Percentiles rank a stretch among this genome's conserved stretches.
Conservation (phyloP, 2,113 vertebrate genomes). For the Suricata suricatta region DNA sequence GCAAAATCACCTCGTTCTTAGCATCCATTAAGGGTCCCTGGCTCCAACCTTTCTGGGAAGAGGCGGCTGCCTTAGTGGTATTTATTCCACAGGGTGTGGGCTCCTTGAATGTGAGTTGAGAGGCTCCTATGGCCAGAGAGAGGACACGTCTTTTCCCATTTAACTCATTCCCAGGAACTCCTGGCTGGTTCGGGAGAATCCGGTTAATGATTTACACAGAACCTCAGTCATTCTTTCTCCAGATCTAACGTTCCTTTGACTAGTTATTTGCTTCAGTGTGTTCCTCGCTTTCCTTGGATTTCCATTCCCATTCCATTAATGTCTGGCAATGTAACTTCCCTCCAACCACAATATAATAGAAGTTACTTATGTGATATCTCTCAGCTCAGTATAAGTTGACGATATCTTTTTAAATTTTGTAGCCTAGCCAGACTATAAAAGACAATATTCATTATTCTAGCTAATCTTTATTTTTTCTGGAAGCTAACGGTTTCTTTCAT, state of each 20-base stretch:
- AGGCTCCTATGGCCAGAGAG: accelerated
- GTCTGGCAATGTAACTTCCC: background rate
- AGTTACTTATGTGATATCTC: background rate
- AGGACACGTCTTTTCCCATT: background rate
- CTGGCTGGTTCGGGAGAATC: background rate
- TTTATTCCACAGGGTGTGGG: background rate
- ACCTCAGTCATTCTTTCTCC: accelerated
- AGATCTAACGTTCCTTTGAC: background rate
- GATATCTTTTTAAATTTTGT: background rate
- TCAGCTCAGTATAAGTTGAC: background rate
- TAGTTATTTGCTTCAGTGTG: too few relatives aligned
- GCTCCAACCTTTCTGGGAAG: background rate
- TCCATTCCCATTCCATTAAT: background rate
- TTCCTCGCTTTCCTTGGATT: background rate
- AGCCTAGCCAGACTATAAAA: background rate
- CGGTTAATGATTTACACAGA: background rate
- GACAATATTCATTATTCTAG: background rate
- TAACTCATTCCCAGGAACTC: background rate
- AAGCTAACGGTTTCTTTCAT: background rate
- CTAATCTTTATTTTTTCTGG: background rate
- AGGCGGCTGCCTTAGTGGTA: background rate
- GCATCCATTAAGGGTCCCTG: too few relatives aligned
- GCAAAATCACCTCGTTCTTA: background rate
- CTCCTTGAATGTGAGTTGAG: background rate
- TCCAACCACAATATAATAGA: background rate